Evolutionary conservation across 1,140 invertebrate genomes (phyloP).

Genomic region (Tribolium castaneum): DNA sequence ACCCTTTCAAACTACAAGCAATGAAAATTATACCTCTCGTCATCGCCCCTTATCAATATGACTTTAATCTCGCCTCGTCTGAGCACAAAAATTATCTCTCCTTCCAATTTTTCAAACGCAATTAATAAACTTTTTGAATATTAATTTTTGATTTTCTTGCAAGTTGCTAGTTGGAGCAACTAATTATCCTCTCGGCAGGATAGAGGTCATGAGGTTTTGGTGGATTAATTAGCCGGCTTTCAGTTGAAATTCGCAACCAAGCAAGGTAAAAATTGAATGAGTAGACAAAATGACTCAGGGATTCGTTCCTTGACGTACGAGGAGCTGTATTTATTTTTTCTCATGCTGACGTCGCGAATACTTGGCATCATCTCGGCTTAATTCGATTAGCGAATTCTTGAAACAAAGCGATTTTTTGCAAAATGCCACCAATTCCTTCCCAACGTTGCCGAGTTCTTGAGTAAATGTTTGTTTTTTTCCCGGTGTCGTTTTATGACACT

Average conservation of each 20-base stretch:
- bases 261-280: background rate
- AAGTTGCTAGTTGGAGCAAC: too few relatives aligned
- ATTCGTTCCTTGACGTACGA: background rate
- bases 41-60: background rate
- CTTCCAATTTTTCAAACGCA: conserved; percentile 6
- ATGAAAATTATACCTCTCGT: conserved; percentile 7
- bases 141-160: background rate
- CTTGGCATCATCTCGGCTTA: background rate
- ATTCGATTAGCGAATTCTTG: background rate
- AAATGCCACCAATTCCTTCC: too few relatives aligned
- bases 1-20: background rate
- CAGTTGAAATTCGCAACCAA: too few relatives aligned
- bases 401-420: background rate
- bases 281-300: background rate
- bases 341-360: background rate
- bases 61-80: background rate
- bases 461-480: too few relatives aligned
- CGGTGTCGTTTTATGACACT: background rate
- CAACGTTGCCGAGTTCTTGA: too few relatives aligned
- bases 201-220: too few relatives aligned
- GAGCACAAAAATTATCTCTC: background rate
- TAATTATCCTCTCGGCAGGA: too few relatives aligned
- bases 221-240: too few relatives aligned
- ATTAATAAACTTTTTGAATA: conserved; percentile 17
- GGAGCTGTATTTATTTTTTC: background rate